These are phyloP conservation scores for Agonum fuliginosum DNA, from an alignment of 2,888 invertebrate genomes.

Conservation along the genomic window DNA sequence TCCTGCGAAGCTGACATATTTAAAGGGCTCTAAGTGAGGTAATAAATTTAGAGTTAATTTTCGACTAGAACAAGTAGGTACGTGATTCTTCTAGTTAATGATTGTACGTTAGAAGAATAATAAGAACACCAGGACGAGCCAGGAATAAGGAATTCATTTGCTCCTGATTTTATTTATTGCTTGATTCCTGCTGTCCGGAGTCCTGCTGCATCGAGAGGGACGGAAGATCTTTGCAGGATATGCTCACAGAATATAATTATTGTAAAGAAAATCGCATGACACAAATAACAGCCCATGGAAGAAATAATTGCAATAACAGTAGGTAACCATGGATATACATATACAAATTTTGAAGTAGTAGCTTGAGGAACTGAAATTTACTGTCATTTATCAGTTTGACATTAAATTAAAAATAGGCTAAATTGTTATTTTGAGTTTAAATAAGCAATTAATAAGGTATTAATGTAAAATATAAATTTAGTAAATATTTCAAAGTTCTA, in stretches of 20 bases:
- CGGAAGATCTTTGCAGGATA: too few species aligned
- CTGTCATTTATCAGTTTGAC: too few species aligned
- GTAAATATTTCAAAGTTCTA: too few species aligned
- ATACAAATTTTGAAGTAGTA: too few species aligned
- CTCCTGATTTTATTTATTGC: constrained; percentile 38
- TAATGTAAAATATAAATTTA: too few species aligned
- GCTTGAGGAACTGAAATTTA: too few species aligned
- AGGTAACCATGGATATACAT: too few species aligned
- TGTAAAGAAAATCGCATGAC: neutral
- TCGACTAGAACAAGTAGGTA: constrained; percentile 28
- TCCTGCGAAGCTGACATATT: neutral
- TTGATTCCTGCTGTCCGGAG: constrained; percentile 9
- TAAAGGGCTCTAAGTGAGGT: neutral
- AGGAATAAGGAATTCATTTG: constrained; percentile 25
- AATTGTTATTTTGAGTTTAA: too few species aligned
- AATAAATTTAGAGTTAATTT: constrained; percentile 31
- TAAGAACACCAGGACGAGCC: constrained; percentile 18
- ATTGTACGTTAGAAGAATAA: constrained; percentile 23
- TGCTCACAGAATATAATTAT: too few species aligned
- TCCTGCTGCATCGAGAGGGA: neutral
- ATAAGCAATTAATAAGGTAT: too few species aligned
- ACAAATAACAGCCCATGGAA: neutral
- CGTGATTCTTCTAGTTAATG: constrained; percentile 33
- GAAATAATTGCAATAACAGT: too few species aligned
- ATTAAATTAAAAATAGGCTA: too few species aligned